These are phyloP conservation scores for Menidia beryllina DNA, from an alignment of 2,113 vertebrate genomes.

Conservation along the genomic window DNA sequence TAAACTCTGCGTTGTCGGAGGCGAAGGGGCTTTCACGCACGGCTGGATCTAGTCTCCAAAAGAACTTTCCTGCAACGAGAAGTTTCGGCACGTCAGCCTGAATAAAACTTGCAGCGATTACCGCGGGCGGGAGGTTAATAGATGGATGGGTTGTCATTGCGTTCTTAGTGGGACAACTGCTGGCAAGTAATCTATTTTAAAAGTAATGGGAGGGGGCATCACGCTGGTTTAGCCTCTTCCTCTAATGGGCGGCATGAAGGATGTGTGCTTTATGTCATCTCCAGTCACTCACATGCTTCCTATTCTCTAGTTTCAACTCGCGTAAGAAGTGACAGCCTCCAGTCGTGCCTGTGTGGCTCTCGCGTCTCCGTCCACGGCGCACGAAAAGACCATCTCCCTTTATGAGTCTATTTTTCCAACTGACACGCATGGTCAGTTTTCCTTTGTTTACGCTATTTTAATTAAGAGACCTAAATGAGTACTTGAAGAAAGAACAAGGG, in stretches of 20 bases:
- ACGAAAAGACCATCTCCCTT: not conserved
- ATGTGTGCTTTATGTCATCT: constrained; percentile 94
- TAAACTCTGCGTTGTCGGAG: constrained; percentile 7
- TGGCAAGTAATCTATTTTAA: constrained; percentile 86
- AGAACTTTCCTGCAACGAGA: constrained; percentile 80
- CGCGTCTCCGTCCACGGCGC: constrained; percentile 76
- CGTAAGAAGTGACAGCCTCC: constrained; percentile 92
- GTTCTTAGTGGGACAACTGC: constrained; percentile 87
- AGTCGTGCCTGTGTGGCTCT: constrained; percentile 80
- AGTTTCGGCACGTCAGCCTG: constrained; percentile 78
- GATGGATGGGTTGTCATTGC: constrained; percentile 83
- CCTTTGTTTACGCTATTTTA: constrained; percentile 86
- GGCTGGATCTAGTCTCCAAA: constrained; percentile 23
- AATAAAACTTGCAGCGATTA: constrained; percentile 67
- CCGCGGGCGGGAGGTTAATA: constrained; percentile 63
- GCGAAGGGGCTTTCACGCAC: constrained; percentile 3
- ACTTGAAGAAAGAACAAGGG: constrained; percentile 85
- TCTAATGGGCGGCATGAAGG: constrained; percentile 85
- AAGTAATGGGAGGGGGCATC: constrained; percentile 81
- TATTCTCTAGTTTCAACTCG: constrained; percentile 90
- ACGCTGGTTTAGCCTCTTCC: constrained; percentile 91
- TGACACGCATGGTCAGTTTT: constrained; percentile 85
- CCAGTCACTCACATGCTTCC: constrained; percentile 88
- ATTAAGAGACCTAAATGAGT: constrained; percentile 92
- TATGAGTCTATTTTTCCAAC: not conserved